Conservation (phyloP, 2,797 vertebrate species). For the Furcifer pardalis region DNA sequence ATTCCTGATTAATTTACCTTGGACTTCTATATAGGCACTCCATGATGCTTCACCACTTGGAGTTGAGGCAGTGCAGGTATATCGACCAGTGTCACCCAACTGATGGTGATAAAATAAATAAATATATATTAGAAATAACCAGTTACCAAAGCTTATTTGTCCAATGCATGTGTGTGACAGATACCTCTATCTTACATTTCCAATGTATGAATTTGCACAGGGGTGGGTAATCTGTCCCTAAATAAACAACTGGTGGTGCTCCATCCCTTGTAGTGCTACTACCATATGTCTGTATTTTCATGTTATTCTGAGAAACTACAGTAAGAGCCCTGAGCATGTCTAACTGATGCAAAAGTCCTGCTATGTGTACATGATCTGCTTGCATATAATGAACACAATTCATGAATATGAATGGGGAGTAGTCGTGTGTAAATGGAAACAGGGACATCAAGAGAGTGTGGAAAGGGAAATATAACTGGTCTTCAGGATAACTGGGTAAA, state of each 20-base stretch:
- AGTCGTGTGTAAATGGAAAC: no score
- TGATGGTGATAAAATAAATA: slow-evolving; percentile 69
- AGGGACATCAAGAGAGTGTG: no score
- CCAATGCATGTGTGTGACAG: background rate
- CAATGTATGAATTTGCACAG: background rate
- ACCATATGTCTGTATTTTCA: background rate
- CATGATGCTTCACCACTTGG: slow-evolving; percentile 95
- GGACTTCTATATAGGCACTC: slow-evolving; percentile 94
- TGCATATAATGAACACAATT: no score
- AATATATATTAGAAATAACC: slow-evolving; percentile 68
- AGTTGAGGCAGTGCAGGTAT: slow-evolving; percentile 94
- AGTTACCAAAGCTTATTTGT: slow-evolving; percentile 1
- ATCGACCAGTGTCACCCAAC: slow-evolving; percentile 93
- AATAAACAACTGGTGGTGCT: background rate
- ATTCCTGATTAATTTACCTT: slow-evolving; percentile 81
- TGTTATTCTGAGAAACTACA: no score
- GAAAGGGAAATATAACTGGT: no score
- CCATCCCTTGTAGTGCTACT: background rate
- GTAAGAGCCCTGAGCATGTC: no score
- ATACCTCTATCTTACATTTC: no score
- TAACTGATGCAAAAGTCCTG: no score
- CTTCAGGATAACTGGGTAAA: no score
- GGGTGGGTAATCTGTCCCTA: background rate
- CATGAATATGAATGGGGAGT: no score
- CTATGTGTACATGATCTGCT: no score